Evolutionary conservation across 2,797 vertebrate genomes (phyloP), one percentile per base, ranked within the genome.

Genomic region (Rachycentron canadum): DNA sequence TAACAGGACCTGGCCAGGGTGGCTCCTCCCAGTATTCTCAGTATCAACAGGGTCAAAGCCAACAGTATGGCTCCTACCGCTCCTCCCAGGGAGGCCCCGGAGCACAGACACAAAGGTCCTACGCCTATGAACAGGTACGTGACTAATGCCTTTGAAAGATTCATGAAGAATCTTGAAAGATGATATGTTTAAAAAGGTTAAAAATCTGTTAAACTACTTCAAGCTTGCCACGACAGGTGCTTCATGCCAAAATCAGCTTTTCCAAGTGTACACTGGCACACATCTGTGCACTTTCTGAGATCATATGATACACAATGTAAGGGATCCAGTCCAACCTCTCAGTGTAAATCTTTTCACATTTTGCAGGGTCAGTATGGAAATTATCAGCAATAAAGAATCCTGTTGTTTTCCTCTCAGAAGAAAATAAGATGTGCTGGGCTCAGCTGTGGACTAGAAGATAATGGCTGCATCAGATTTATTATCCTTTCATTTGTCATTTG

Each of bases 321-420:
- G 4, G n/a, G 57, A 47, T 45, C 1, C 3, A 16, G 32, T 45
- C 11, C 36, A 58, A n/a, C 64, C 49, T 64, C 21, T 69, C 3
- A 3, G 21, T 73, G 3, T 45, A 9, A 60, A 68, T 64, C 2
- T 0, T 88, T 81, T 78, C 25, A 25, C 41, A 38, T 92, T 32
- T 32, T 89, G n/a, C 88, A 99, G 98, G 96, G 97, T 92, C 97
- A 98, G 75, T 99, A 98, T 76, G 98, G 97, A 89, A 98, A 97
- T 90, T 98, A 97, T 95, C 97, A 98, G 95, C 97, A 98, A 93
- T 98, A 95, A 96, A 69, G 72, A 62, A 83, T 23, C 50, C 63
- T 41, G 14, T 26, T 49, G 49, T 76, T 69, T 67, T 61, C 19
- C 67, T 41, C 69, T 7, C 68, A 52, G 70, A 86, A 41, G 81